Evolutionary conservation across 2,888 invertebrate species (phyloP).

Genomic region (Punctoribates punctum): DNA sequence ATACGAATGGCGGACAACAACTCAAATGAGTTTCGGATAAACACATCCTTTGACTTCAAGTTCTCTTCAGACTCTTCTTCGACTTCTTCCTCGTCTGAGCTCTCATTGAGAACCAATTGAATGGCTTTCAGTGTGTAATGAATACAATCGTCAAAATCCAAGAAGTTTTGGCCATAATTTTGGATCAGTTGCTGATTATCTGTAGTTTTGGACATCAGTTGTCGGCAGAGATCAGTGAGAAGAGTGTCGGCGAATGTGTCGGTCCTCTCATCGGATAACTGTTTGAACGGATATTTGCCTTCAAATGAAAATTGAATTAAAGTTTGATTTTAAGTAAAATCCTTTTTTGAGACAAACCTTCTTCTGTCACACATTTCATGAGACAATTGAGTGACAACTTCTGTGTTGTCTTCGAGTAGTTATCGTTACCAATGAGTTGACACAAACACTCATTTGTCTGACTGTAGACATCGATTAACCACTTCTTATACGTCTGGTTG

Average conservation of each 20-base stretch:
- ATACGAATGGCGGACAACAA: conserved; percentile 21
- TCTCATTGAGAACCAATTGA: conserved; percentile 54
- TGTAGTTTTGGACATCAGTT: conserved; percentile 63
- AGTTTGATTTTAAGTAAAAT: background rate
- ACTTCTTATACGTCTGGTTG: conserved; percentile 5
- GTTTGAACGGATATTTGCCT: conserved; percentile 63
- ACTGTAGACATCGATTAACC: conserved; percentile 31
- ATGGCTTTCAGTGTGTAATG: conserved; percentile 66
- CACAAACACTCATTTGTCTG: background rate
- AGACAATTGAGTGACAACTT: conserved; percentile 32
- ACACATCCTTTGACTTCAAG: background rate
- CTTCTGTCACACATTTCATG: conserved; percentile 40
- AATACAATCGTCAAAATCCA: conserved; percentile 70
- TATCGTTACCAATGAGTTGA: conserved; percentile 11
- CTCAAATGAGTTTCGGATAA: conserved; percentile 28
- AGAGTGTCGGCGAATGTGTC: conserved; percentile 65
- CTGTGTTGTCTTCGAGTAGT: conserved; percentile 20
- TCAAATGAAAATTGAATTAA: conserved; percentile 26
- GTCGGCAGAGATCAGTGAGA: conserved; percentile 65
- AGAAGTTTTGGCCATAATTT: conserved; percentile 67
- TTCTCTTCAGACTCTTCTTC: background rate
- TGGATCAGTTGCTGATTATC: conserved; percentile 63
- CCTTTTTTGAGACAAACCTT: conserved; percentile 16
- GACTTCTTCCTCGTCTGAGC: conserved; percentile 57
- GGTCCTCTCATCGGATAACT: conserved; percentile 54